Evolutionary conservation across 2,888 invertebrate species (phyloP), one percentile per base, ranked within the genome.

Genomic region (Coremacera marginata): DNA sequence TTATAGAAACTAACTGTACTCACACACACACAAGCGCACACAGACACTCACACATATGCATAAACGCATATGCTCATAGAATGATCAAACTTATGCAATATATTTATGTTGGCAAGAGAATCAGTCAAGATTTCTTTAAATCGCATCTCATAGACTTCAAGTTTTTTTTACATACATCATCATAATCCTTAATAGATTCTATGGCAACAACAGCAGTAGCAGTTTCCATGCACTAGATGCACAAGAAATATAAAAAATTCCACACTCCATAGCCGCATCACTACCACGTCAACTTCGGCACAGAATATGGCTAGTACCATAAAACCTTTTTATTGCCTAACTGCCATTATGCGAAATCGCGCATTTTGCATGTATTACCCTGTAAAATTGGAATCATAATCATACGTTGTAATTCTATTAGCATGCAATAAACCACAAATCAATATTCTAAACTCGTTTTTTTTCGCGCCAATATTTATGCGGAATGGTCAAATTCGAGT

Each of bases 1-100:
- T 82, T 82, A 82, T 77, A 77, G 79, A 81, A 79, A 77, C 81
- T 82, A 81, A 81, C 81, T 80, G 81, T 81, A 81, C 27, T 63
- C 52, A 11, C 27, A n/a, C 49, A 19, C 9, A 9, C n/a, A 63
- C 63, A 62, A 16, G 11, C 62, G 31, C 62, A 62, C 62, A 25
- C 31, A 31, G 11, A 37, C 37, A 37, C 14, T 5, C 52, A 22
- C 22, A 22, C 7, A 22, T 19, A 55, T 5, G 0, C 22, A 5
- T 14, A 14, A 11, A 11, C 44, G 9, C 44, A 19, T 5, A 67
- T 44, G 4, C 52, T n/a, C 25, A 22, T 51, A n/a, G 27, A 70
- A 70, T 27, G 52, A 25, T n/a, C 31, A n/a, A 63, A 27, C 67
- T 34, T 44, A n/a, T 44, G 34, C 37, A 44, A 22, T n/a, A 63